phyloP scores from a whole-genome alignment of 2,888 invertebrate genomes.

The Nasonia oneida region DNA sequence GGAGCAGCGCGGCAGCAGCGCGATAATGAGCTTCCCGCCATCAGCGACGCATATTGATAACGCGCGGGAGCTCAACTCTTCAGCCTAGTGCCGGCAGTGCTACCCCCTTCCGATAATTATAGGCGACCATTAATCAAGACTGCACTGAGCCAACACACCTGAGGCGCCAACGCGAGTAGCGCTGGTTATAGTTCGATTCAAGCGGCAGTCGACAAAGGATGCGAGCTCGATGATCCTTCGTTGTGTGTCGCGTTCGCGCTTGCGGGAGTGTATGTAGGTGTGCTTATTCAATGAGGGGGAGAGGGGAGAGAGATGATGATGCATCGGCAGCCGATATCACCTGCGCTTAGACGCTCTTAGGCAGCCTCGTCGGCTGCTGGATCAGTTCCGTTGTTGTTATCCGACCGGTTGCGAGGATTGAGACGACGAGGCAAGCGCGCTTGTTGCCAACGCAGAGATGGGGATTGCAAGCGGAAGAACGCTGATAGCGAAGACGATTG shows the following conservation, averaged over 20 bases:
- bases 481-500: too few species aligned
- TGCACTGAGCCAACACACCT: background rate
- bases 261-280: background rate
- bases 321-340: background rate
- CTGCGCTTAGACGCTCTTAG: background rate
- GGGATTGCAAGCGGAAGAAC: too few species aligned
- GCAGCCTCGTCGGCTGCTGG: background rate
- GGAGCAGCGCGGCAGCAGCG: background rate
- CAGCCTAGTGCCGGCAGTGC: background rate
- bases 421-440: background rate
- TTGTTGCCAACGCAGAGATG: background rate
- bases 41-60: slow-evolving; percentile 17
- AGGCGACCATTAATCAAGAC: slow-evolving; percentile 36
- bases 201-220: background rate
- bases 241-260: background rate
- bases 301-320: background rate
- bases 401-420: background rate
- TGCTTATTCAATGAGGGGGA: background rate
- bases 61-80: slow-evolving; percentile 2
- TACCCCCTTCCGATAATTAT: slow-evolving; percentile 13
- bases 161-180: background rate
- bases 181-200: background rate
- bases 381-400: background rate
- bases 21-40: slow-evolving; percentile 47
- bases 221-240: slow-evolving; percentile 9